phyloP scores from a whole-genome alignment of 2,888 invertebrate species.

The Sympetrum striolatum region DNA sequence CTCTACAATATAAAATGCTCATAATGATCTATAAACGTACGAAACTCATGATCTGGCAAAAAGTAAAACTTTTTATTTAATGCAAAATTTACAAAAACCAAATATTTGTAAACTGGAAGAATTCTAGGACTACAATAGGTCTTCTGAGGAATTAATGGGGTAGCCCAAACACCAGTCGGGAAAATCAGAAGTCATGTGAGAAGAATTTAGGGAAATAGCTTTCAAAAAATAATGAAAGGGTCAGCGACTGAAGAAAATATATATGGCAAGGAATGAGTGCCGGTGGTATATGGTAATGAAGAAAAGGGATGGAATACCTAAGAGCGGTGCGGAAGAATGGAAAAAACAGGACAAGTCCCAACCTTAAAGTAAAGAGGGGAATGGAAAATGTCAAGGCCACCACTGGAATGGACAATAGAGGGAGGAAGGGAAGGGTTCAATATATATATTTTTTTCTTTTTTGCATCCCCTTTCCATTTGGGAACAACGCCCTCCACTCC shows the following conservation, averaged over 20 bases:
- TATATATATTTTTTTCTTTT: neutral
- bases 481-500: neutral
- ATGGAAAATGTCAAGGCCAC: constrained; percentile 16
- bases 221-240: too few species aligned
- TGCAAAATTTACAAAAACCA: too few species aligned
- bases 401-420: neutral
- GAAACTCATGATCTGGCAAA: too few species aligned
- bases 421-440: neutral
- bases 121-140: too few species aligned
- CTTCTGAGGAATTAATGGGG: too few species aligned
- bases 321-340: neutral
- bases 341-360: neutral
- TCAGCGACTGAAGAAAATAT: neutral
- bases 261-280: neutral
- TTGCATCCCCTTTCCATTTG: neutral
- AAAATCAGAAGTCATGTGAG: neutral
- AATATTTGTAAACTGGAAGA: too few species aligned
- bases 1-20: too few species aligned
- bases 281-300: neutral
- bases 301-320: neutral
- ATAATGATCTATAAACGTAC: too few species aligned
- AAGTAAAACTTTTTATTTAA: too few species aligned
- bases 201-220: neutral
- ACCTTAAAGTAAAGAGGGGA: neutral
- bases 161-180: neutral